Conservation (phyloP, 2,113 vertebrate genomes). For the Chaetura pelagica region DNA sequence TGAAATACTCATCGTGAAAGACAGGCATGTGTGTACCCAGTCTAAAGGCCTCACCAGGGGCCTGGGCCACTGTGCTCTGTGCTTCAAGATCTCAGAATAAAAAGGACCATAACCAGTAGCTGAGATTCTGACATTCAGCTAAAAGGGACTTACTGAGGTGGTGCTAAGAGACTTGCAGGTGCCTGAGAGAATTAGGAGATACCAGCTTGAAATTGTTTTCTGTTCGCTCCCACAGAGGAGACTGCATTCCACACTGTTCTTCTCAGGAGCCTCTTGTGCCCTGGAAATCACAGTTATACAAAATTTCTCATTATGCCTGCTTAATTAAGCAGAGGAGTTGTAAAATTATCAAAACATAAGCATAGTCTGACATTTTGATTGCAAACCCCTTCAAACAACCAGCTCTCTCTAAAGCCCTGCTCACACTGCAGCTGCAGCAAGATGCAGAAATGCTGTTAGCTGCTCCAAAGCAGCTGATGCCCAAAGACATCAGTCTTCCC, state of each 20-base stretch:
- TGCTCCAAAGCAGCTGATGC: background rate
- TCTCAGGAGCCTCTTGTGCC: background rate
- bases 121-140: background rate
- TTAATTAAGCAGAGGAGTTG: conserved; percentile 1
- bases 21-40: background rate
- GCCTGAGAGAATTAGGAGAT: background rate
- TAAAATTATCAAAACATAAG: conserved; percentile 8
- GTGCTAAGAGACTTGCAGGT: background rate
- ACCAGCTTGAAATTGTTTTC: background rate
- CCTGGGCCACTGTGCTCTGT: background rate
- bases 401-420: background rate
- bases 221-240: background rate
- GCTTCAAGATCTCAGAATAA: background rate
- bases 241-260: background rate
- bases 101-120: background rate
- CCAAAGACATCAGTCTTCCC: background rate
- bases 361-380: background rate
- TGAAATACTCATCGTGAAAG: background rate
- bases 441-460: background rate
- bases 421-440: background rate
- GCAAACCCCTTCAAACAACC: background rate
- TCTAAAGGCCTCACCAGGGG: background rate
- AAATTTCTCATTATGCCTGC: background rate
- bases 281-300: background rate
- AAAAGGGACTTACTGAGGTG: background rate